Evolutionary conservation across 2,113 vertebrate genomes (phyloP), one percentile per base, ranked within the genome.

Genomic region (Ochotona princeps): DNA sequence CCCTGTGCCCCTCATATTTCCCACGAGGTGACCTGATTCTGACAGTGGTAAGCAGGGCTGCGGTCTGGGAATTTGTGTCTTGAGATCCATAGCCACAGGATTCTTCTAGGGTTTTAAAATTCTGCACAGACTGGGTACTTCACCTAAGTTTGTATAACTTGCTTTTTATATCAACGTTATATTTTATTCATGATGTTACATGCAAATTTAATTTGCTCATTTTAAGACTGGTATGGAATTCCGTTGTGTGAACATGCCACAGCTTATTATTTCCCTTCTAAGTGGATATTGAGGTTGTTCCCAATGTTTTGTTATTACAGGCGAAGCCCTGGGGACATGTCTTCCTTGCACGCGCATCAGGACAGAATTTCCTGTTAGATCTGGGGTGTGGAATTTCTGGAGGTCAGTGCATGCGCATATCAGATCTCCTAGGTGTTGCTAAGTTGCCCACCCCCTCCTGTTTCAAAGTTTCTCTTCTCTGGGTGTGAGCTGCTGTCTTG

Each of bases 131-230:
- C 88, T 54, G 35, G 73, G 80, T 79, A 83, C 60, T 93, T 91
- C 80, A 66, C 57, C 67, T 83, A 87, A 92, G 60, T 49, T 91
- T 76, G 72, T 61, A 74, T 74, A 61, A 72, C 93, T 93, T 95
- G 44, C 93, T 88, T 90, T 97, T 96, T 61, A 87, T 90, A 85
- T 81, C 85, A 84, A 85, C 57, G 61, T 76, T 57, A 82, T 95
- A 63, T 94, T 90, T 94, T 93, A 95, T 92, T 96, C 88, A 93
- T 88, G 79, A 79, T 26, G 72, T 94, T 63, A 28, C 86, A 93
- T 92, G 87, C 86, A 96, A 90, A 87, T 96, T 94, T 94, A 93
- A 94, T 93, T 73, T 30, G 57, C 80, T 93, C 47, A 26, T 92
- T 95, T 88, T 90, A 92, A 94, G 74, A 79, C 7, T 51, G 84